Base-by-base conservation (phyloP, 1,140 invertebrate species). In the Triops cancriformis region DNA sequence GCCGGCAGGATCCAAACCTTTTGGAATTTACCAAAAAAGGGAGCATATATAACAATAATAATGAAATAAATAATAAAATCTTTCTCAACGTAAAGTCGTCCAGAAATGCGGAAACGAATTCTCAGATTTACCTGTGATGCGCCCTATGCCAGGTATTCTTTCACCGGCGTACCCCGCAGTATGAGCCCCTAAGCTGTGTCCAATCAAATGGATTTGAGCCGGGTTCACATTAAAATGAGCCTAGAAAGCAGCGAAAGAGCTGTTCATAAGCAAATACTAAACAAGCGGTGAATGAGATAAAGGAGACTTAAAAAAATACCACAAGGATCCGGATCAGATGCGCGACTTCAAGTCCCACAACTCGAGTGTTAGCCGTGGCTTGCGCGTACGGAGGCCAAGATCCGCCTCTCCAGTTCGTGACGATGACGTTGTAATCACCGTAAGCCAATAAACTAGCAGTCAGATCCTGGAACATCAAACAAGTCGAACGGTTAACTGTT, bases 331-430 rank as follows among this genome's bases (percentile, higher is more conserved):
- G 91, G 80, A 94, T 87, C 79, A 94, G 90, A 85, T 93, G 87
- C 11, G 91, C 92, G 26, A 95, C 87, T 85, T 95, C 93, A 27
- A 94, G 87, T 23, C 92, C 93, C 1, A 94, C 93, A 12, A 95
- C 86, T 82, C 93, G 86, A 11, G 83, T 82, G 79, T 86, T 86
- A 10, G 84, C 83, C 0, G 84, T 82, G 0, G 85, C 83, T 80
- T 82, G 82, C 14, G 79, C 80, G 82, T 94, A 94, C 5, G 93
- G 86, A 1, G 92, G 91, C 75, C 93, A 84, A 82, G 91, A 93
- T 1, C 92, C 92, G 2, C 91, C 91, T 0, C 91, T 91, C 93
- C 93, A 95, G 84, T 95, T 92, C 18, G 94, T 93, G 11, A 92
- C 87, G 45, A 95, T 88, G n/a, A 94, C 91, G 83, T 94, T 94